Base-by-base conservation (phyloP, 1,140 invertebrate species). In the Sitodiplosis mosellana region DNA sequence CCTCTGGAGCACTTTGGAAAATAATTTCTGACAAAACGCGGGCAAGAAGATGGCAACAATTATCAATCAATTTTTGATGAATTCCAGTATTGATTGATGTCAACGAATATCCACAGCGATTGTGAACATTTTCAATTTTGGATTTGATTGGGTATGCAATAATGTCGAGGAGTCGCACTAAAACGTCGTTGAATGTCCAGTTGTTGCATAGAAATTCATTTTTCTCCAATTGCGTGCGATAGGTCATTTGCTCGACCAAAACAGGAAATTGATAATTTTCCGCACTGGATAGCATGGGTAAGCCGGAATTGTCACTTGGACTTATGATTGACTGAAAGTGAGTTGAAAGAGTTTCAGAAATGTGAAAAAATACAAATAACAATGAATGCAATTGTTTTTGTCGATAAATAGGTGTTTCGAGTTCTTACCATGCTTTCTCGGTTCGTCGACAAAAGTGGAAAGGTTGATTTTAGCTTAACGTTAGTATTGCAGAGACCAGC, bases 1-100 rank as follows among this genome's bases (percentile, higher is more conserved):
- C 55, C 44, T 66, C 64, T 0, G 58, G 54, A 46, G 62, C 44
- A 0, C 66, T 69, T 55, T 86, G 82, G 46, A 82, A 80, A 0
- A 89, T 80, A 40, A 97, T 71, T 69, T 96, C 92, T 4, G 87
- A 85, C 21, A 95, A 74, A 1, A 94, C 78, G 42, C 87, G 73
- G 0, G 83, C 81, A 37, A 92, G 61, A 18, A 96, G 71, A 56
- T 88, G 81, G 59, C 88, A 93, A 53, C 87, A 86, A 64, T 85
- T 83, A 48, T 80, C 74, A 0, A 91, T 77, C 0, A 95, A 52
- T 0, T 60, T 62, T 49, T 64, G 62, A 46, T 63, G 60, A 27
- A 60, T 59, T 49, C 59, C 56, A 45, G 58, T 64, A 8, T 49
- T 19, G 11, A 48, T 41, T n/a, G 37, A 51, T 44, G 53, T 55